Evolutionary conservation across 2,888 invertebrate genomes (phyloP).

Genomic region (Brenthis daphne): DNA sequence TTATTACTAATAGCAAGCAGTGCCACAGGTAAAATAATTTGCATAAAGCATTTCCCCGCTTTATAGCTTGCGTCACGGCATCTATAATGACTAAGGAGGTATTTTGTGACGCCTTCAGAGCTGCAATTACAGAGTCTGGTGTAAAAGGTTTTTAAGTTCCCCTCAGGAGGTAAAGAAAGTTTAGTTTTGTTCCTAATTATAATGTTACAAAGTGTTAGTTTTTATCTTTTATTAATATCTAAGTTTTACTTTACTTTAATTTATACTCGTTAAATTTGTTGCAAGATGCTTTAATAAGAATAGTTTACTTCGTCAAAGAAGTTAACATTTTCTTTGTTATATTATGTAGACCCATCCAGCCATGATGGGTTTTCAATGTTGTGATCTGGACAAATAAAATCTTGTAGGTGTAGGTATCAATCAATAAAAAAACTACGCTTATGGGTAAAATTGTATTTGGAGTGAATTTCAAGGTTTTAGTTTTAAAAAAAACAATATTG

Average conservation of each 20-base stretch:
- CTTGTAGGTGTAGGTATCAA: no score
- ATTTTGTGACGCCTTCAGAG: constrained; percentile 68
- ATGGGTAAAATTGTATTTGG: no score
- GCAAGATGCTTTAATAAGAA: no score
- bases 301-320: no score
- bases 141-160: constrained; percentile 67
- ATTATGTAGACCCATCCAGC: no score
- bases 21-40: constrained; percentile 60
- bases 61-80: constrained; percentile 74
- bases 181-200: constrained; percentile 29
- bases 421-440: no score
- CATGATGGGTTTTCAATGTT: no score
- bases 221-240: constrained; percentile 12
- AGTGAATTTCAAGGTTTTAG: no score
- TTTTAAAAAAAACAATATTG: no score
- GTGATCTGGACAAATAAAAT: no score
- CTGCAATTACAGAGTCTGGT: constrained; percentile 68
- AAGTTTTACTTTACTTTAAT: background rate
- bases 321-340: no score
- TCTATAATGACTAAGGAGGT: constrained; percentile 72
- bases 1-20: constrained; percentile 47
- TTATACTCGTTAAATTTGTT: no score
- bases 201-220: constrained; percentile 14
- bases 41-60: constrained; percentile 70
- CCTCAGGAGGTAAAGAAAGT: constrained; percentile 42